Conservation (phyloP, 2,797 vertebrate species). For the Morus bassanus region DNA sequence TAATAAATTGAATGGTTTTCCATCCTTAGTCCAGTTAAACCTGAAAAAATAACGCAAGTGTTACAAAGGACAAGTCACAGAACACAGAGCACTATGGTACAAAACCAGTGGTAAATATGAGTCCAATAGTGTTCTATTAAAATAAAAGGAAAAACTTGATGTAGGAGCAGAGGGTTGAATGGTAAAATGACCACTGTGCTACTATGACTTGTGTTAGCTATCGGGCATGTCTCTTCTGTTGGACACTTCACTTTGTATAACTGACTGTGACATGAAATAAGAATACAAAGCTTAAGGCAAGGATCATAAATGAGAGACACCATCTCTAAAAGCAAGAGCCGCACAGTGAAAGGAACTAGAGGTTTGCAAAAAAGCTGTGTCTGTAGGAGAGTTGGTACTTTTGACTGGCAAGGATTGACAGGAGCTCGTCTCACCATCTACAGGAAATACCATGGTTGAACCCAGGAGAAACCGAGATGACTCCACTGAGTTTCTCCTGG, state of each 20-base stretch:
- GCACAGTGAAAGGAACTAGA: not conserved
- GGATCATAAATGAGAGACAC: not conserved
- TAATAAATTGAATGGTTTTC: slow-evolving; percentile 84
- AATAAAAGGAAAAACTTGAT: not conserved
- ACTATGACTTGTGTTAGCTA: not conserved
- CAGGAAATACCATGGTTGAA: not conserved
- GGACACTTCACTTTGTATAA: not conserved
- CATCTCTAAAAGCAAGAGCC: not conserved
- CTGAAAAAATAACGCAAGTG: slow-evolving; percentile 69
- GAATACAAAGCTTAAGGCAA: not conserved
- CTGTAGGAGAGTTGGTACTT: not conserved
- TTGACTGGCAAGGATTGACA: not conserved
- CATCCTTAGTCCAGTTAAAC: slow-evolving; percentile 93
- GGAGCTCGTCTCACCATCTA: not conserved
- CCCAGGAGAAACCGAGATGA: not conserved
- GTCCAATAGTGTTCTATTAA: not conserved
- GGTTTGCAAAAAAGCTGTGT: not conserved
- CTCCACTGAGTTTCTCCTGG: not conserved
- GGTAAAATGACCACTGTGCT: not conserved
- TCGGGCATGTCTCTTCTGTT: not conserved
- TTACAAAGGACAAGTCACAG: not conserved
- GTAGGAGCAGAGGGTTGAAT: not conserved
- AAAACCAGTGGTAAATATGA: not conserved
- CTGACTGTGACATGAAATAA: not conserved
- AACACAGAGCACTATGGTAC: not conserved